phyloP scores from a whole-genome alignment of 2,797 vertebrate species.

The Petrocephalus sullivani region DNA sequence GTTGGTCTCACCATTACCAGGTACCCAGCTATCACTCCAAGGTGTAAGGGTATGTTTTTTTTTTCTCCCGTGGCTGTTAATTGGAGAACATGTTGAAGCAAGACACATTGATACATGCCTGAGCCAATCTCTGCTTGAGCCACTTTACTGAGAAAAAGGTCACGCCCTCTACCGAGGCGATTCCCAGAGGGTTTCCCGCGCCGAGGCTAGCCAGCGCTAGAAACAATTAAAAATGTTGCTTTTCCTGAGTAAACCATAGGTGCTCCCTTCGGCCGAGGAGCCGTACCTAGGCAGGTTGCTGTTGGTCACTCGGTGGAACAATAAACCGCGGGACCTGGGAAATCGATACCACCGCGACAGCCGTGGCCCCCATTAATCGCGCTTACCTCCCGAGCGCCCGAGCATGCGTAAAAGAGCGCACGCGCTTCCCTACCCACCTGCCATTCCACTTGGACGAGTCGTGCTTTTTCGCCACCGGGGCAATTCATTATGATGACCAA shows the following conservation, averaged over 20 bases:
- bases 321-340: slow-evolving; percentile 67
- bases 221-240: slow-evolving; percentile 74
- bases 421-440: slow-evolving; percentile 48
- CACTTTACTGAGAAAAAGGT: slow-evolving; percentile 64
- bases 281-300: slow-evolving; percentile 59
- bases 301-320: slow-evolving; percentile 72
- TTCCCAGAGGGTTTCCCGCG: slow-evolving; percentile 59
- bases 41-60: slow-evolving; percentile 14
- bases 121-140: slow-evolving; percentile 64
- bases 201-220: slow-evolving; percentile 60
- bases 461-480: neutral
- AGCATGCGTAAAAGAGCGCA: slow-evolving; percentile 60
- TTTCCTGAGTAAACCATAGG: slow-evolving; percentile 48
- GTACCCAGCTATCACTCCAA: slow-evolving; percentile 10
- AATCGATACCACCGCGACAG: slow-evolving; percentile 66
- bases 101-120: slow-evolving; percentile 65
- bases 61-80: slow-evolving; percentile 52
- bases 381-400: slow-evolving; percentile 59
- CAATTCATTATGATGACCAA: slow-evolving; percentile 18
- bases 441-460: slow-evolving; percentile 17
- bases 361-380: slow-evolving; percentile 61
- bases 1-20: neutral
- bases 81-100: slow-evolving; percentile 64
- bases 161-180: slow-evolving; percentile 60
- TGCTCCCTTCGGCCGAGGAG: slow-evolving; percentile 56